Base-by-base conservation (phyloP, 2,797 vertebrate genomes). In the Helicolenus hilgendorfi region DNA sequence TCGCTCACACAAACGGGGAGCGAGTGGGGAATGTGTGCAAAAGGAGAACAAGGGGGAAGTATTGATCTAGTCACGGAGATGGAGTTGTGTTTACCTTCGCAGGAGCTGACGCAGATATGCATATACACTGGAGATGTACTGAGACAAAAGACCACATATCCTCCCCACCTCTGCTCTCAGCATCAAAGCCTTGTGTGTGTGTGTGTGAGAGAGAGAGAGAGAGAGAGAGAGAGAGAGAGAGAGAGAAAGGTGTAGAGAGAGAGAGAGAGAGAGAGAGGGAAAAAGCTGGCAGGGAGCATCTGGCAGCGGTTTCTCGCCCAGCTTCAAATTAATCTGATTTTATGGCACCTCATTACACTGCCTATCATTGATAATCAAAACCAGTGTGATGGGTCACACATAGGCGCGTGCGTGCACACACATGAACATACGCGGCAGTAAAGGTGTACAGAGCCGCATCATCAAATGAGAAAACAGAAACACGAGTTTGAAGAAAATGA, bases 311-410 rank as follows among this genome's bases (percentile, higher is more conserved):
- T 92, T 89, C 88, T 85, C 18, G 1, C 76, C 92, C 77, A 78
- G 86, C 92, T 83, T 91, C 86, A 91, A 94, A 95, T 96, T 94
- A 93, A 96, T 96, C 91, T 63, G 72, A 94, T 96, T 95, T 95
- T 92, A 96, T 95, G 87, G 90, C 90, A 95, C 85, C 94, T 95
- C 93, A 96, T 96, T 96, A 95, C 89, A 91, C 86, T 87, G 83
- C 87, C 92, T 90, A 96, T 96, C 95, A 95, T 90, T 92, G 94
- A 84, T 94, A 93, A 96, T 96, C 93, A 94, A 92, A 94, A 91
- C 86, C 72, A 83, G 84, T 79, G 78, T 89, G 88, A 95, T 90
- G 78, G 72, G 69, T 80, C 79, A 62, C 35, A 58, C 81, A 83
- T 29, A 74, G 31, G 77, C 76, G 78, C 26, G 3, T 18, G 45